Evolutionary conservation across 2,113 vertebrate genomes (phyloP), one percentile per base, ranked within the genome.

Genomic region (Bufo bufo): DNA sequence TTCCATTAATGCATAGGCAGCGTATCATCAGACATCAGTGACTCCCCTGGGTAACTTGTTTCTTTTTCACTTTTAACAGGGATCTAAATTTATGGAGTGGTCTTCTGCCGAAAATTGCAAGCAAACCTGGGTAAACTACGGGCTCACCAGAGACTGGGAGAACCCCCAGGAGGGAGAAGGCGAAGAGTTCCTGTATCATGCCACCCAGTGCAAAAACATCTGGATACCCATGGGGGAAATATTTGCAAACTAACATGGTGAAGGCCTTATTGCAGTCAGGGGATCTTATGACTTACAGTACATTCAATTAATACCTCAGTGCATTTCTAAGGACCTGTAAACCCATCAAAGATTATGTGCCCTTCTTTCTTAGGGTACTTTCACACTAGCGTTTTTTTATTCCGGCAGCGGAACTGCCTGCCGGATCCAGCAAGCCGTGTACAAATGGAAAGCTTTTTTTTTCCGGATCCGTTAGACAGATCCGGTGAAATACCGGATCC

Each of bases 171-270:
- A 90, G 13, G 92, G 92, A 0, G 89, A 89, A 9, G 91, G 85
- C 3, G 94, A 94, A 0, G 96, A 97, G 84, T 90, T 95, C 90
- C 94, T 94, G 91, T 94, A 93, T 33, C 94, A 92, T 0, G 94
- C 95, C 2, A 94, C 96, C 0, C 94, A 95, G 91, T 97, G 96
- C 93, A 98, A 97, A 93, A 95, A 94, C 66, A 91, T 98, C 59
- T 98, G 97, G 97, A 95, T 98, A 85, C 97, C 97, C 2, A 95
- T 96, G 14, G 96, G 96, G 3, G 96, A 94, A 91, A 71, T 91
- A 72, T 94, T 90, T 91, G 6, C 56, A 52, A 92, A 92, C 83
- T 92, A 88, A 90, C 6, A 33, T 20, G 17, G 6, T 49, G 20
- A 49, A 47, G 49, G 45, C 47, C 72, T 75, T 75, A 19, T 10